Evolutionary conservation across 1,140 invertebrate genomes (phyloP).

Genomic region (Eupeodes corollae): DNA sequence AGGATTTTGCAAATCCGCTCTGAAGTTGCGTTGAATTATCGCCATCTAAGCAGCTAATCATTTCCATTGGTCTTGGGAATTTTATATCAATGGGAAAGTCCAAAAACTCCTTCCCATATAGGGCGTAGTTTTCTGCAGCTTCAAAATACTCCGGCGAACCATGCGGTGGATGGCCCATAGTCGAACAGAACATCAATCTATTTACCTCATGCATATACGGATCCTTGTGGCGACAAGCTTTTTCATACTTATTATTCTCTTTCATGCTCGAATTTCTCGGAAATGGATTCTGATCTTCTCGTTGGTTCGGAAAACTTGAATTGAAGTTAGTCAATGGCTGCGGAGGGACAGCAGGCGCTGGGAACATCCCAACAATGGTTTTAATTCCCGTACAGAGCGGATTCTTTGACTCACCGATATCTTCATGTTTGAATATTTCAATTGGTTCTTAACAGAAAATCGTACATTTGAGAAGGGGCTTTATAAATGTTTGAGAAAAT

Average conservation of each 20-base stretch:
- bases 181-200: constrained; percentile 15
- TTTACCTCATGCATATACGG: constrained; percentile 6
- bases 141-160: constrained; percentile 19
- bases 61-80: not conserved
- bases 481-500: not conserved
- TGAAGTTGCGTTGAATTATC: constrained; percentile 12
- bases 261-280: not conserved
- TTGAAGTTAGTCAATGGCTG: no score
- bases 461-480: not conserved
- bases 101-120: constrained; percentile 14
- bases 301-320: no score
- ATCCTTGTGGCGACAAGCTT: constrained; percentile 5
- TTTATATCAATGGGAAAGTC: constrained; percentile 16
- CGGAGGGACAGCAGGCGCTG: no score
- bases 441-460: constrained; percentile 2
- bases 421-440: constrained; percentile 3
- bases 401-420: constrained; percentile 2
- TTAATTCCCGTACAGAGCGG: no score
- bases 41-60: constrained; percentile 2
- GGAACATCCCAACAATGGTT: no score
- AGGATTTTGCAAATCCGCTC: not conserved
- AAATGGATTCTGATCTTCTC: no score
- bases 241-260: constrained; percentile 1
- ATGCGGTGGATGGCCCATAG: constrained; percentile 15
- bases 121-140: constrained; percentile 25